Conservation (phyloP, 2,113 vertebrate genomes). For the Epinephelus cyanopodus region DNA sequence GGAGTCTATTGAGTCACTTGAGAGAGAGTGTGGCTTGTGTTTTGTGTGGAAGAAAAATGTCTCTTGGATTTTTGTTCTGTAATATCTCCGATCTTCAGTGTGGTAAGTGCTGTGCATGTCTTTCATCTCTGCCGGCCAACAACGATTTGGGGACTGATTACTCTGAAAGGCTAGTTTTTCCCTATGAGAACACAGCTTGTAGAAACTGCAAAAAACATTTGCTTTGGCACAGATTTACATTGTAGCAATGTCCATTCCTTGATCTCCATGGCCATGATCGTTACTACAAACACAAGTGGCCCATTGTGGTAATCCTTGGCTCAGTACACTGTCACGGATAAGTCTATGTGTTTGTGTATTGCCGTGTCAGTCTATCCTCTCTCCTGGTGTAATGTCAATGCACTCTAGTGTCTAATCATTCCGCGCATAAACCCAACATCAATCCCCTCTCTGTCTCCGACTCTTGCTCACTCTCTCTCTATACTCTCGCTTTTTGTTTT, state of each 20-base stretch:
- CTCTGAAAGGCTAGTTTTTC: slow-evolving; percentile 84
- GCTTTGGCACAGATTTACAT: slow-evolving; percentile 88
- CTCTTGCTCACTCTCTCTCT: slow-evolving; percentile 64
- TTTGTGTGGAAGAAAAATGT: slow-evolving; percentile 77
- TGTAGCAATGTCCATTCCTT: slow-evolving; percentile 82
- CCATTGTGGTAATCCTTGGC: slow-evolving; percentile 83
- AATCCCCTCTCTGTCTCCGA: slow-evolving; percentile 78
- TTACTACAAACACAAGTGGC: slow-evolving; percentile 83
- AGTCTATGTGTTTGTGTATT: slow-evolving; percentile 83
- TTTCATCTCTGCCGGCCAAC: slow-evolving; percentile 80
- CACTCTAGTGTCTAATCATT: slow-evolving; percentile 80
- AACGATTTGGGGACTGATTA: slow-evolving; percentile 78
- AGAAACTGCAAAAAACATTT: slow-evolving; percentile 88
- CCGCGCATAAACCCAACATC: slow-evolving; percentile 76
- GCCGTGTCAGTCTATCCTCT: slow-evolving; percentile 78
- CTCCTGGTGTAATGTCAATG: slow-evolving; percentile 81
- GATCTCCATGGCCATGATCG: slow-evolving; percentile 78
- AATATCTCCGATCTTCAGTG: slow-evolving; percentile 71
- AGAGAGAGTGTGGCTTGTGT: slow-evolving; percentile 74
- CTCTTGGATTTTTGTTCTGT: slow-evolving; percentile 73
- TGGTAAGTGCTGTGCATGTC: slow-evolving; percentile 78
- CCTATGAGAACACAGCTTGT: slow-evolving; percentile 85
- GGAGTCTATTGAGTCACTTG: slow-evolving; percentile 80
- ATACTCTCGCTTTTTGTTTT: slow-evolving; percentile 68
- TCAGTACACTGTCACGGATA: slow-evolving; percentile 78